These are phyloP conservation scores for Mugil cephalus DNA, from an alignment of 2,113 vertebrate genomes.

Conservation along the genomic window DNA sequence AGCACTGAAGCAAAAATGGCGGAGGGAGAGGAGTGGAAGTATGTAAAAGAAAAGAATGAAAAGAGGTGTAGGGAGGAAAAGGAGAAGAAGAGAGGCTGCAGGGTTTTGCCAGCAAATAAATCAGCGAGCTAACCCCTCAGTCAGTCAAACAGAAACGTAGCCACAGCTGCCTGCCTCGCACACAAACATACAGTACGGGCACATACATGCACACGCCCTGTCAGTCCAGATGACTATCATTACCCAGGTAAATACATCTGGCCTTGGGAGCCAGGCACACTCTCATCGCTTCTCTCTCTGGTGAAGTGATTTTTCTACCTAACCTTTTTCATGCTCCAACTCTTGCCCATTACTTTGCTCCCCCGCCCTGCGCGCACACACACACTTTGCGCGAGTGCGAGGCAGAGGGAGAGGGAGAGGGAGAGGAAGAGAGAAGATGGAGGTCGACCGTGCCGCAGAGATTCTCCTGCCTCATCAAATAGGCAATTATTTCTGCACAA, in stretches of 20 bases:
- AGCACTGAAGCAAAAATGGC: conserved; percentile 71
- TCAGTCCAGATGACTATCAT: conserved; percentile 80
- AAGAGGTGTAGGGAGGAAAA: conserved; percentile 19
- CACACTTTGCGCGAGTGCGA: conserved; percentile 53
- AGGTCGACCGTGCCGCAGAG: conserved; percentile 36
- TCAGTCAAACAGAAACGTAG: conserved; percentile 62
- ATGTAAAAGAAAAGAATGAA: conserved; percentile 42
- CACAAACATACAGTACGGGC: conserved; percentile 64
- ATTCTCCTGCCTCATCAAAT: conserved; percentile 67
- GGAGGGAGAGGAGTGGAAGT: conserved; percentile 38
- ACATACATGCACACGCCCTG: conserved; percentile 64
- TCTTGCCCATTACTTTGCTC: conserved; percentile 61
- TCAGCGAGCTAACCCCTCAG: conserved; percentile 46
- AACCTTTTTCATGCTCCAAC: conserved; percentile 78
- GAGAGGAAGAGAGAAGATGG: conserved; percentile 19
- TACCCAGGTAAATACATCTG: conserved; percentile 83
- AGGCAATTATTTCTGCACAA: conserved; percentile 68
- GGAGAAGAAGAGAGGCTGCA: conserved; percentile 62
- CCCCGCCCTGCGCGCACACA: conserved; percentile 43
- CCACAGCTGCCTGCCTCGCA: conserved; percentile 77
- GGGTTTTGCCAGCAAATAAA: conserved; percentile 52
- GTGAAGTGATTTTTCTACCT: conserved; percentile 75
- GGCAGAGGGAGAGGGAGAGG: conserved; percentile 15
- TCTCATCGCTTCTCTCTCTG: conserved; percentile 66
- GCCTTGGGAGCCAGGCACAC: conserved; percentile 70